phyloP scores from a whole-genome alignment of 1,140 invertebrate genomes.

The Drosophila ercepeae region DNA sequence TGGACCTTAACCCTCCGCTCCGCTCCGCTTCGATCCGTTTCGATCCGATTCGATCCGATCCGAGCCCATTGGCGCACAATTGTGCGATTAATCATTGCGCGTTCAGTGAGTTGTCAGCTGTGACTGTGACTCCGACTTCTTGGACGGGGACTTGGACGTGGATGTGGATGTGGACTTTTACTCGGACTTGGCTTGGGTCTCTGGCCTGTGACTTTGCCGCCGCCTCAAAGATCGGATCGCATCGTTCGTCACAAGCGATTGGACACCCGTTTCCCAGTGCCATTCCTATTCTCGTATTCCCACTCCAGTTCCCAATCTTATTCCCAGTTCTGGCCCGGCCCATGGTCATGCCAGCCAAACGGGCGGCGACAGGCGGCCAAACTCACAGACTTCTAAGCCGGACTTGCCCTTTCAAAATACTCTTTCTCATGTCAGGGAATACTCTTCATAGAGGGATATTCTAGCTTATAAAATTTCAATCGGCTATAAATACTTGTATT shows the following conservation, averaged over 20 bases:
- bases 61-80: slow-evolving; percentile 60
- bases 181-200: background rate
- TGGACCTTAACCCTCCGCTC: background rate
- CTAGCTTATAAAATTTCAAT: too few relatives aligned
- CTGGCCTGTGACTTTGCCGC: slow-evolving; percentile 43
- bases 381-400: slow-evolving; percentile 48
- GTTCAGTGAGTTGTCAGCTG: slow-evolving; percentile 81
- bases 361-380: slow-evolving; percentile 40
- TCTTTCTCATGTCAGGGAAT: slow-evolving; percentile 52
- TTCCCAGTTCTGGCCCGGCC: slow-evolving; percentile 22
- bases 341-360: slow-evolving; percentile 38
- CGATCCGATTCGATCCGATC: slow-evolving; percentile 19
- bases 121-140: slow-evolving; percentile 52
- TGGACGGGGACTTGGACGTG: background rate
- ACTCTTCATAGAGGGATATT: background rate
- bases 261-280: slow-evolving; percentile 63
- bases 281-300: slow-evolving; percentile 3
- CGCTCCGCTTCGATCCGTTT: background rate
- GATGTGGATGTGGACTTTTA: slow-evolving; percentile 10
- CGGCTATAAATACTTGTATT: too few relatives aligned
- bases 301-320: slow-evolving; percentile 12
- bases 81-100: slow-evolving; percentile 81
- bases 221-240: slow-evolving; percentile 71
- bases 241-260: slow-evolving; percentile 81
- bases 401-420: slow-evolving; percentile 64